phyloP scores from a whole-genome alignment of 2,797 vertebrate species.

The Lerista edwardsae region DNA sequence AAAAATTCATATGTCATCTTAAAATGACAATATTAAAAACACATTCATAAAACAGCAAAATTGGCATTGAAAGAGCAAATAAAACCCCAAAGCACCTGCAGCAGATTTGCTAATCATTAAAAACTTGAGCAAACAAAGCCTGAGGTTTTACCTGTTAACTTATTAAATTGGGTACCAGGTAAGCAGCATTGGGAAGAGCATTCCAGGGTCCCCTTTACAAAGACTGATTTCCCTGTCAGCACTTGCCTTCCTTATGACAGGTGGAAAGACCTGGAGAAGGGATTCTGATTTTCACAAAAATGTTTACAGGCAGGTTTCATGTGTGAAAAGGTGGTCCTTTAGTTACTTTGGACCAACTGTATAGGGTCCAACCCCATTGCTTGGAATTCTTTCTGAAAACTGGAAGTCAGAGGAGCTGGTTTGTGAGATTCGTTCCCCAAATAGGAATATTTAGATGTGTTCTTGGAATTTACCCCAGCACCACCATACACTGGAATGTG shows the following conservation, averaged over 20 bases:
- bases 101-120: neutral
- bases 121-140: neutral
- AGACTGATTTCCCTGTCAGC: no score
- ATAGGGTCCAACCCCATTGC: neutral
- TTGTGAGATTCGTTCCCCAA: neutral
- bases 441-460: neutral
- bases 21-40: neutral
- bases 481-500: neutral
- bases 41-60: no score
- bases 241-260: no score
- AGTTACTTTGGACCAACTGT: neutral
- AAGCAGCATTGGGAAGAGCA: neutral
- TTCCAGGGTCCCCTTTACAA: neutral
- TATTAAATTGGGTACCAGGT: neutral
- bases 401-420: neutral
- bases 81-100: no score
- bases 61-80: no score
- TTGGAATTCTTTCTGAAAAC: neutral
- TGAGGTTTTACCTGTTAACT: neutral
- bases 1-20: neutral
- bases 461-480: neutral
- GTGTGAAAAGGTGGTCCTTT: neutral
- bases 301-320: no score
- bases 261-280: neutral
- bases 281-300: neutral